Evolutionary conservation across 2,888 invertebrate genomes (phyloP), one percentile per base, ranked within the genome.

Genomic region (Agrochola lota): DNA sequence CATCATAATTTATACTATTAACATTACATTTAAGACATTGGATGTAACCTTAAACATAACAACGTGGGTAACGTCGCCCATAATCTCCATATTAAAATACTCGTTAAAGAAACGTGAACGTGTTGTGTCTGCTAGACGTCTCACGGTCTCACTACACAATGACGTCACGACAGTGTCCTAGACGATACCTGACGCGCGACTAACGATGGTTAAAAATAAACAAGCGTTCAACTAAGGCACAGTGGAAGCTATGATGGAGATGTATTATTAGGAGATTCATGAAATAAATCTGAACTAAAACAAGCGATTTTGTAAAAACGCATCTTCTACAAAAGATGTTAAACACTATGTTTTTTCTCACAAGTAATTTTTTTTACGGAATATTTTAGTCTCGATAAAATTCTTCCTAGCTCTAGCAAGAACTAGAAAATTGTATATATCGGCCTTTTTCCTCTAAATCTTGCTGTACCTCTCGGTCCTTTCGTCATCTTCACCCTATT

Each of bases 201-300:
- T 26, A 67, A 49, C 55, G 30, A 55, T 46, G 46, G 55, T 70
- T 80, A 49, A 77, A 70, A 78, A 83, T 71, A 83, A 78, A 71
- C 49, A 67, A 70, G 15, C n/a, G 1, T 26, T 57, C 17, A 30
- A 70, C 30, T 55, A 8, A 12, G 9, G 2, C 11, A 49, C 60
- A 71, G 26, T n/a, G 6, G 1, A 35, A n/a, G 59, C 26, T 26
- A 35, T 49, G 7, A 63, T 52, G 6, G 26, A 40, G 20, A 63
- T 35, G 3, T 6, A n/a, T 26, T 46, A 30, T 57, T 23, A n/a
- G 15, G 7, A 35, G 11, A 43, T 74, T 35, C 2, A 26, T 52
- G 6, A 20, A 66, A n/a, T n/a, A 49, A 26, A n/a, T 49, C 20
- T 20, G 2, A 1, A 66, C 2, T 17, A 17, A 66, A 43, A 43